Evolutionary conservation across 2,113 vertebrate genomes (phyloP), one percentile per base, ranked within the genome.

Genomic region (Hirundichthys speculiger): DNA sequence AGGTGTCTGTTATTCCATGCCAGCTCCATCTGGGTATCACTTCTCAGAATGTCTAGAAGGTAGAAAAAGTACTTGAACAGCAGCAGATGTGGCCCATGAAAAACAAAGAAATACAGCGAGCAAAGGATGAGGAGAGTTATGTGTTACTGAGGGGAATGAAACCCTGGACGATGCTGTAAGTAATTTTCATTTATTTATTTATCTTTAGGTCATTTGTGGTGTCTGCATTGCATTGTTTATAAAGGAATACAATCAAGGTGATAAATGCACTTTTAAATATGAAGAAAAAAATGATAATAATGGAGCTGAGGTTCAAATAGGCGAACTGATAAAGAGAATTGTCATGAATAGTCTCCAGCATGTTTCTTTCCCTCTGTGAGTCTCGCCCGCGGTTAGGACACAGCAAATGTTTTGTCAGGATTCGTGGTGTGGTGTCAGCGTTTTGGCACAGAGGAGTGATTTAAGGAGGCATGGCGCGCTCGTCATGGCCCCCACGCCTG

Each of bases 391-490:
- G 6, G 30, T 34, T 9, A 10, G 30, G 30, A 4, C 30, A 34
- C 11, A 34, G 9, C 30, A 20, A 64, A 78, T 86, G 84, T 89
- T 86, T 80, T 76, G 77, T 79, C 63, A 82, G 59, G 58, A 69
- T 75, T 72, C 64, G 66, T 72, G 58, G 45, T 43, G 56, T 79
- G 67, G 77, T 80, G 85, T 90, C 89, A 89, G 83, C 82, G n/a
- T 86, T 87, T 86, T 79, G 80, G 82, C 80, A 69, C 79, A 71
- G 80, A 83, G 76, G 83, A 89, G 81, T 90, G 90, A 93, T 91
- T 92, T 91, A 89, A 88, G 69, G 73, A 71, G 71, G 86, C 64
- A 85, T 79, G 65, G 77, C 79, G 64, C 86, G 80, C 71, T 53
- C 67, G 60, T 54, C 55, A 72, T 83, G 67, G 79, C 81, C 82